These are phyloP conservation scores for Heliopora coerulea DNA, from an alignment of 92 coral and sea anemone genomes.

Conservation along the genomic window DNA sequence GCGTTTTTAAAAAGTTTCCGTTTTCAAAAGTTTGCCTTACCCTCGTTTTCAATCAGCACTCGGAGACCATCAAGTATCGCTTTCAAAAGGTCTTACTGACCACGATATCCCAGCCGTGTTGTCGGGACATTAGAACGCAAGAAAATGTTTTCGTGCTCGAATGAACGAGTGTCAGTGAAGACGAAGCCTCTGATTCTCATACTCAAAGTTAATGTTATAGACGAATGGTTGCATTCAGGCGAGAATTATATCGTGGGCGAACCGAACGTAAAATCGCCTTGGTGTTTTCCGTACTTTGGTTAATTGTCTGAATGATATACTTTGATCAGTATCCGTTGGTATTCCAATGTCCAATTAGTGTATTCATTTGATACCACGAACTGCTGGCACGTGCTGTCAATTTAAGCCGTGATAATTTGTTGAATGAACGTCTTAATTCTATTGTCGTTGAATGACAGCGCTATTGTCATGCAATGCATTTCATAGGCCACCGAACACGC, in stretches of 20 bases:
- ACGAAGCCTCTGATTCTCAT: too few relatives aligned
- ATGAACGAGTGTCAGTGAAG: too few relatives aligned
- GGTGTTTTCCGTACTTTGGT: too few relatives aligned
- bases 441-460: conserved; percentile 30
- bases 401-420: not conserved
- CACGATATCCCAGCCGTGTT: too few relatives aligned
- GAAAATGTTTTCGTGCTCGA: too few relatives aligned
- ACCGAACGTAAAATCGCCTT: not conserved
- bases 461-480: conserved; percentile 17
- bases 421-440: conserved; percentile 17
- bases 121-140: too few relatives aligned
- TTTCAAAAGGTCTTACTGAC: too few relatives aligned
- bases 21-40: too few relatives aligned
- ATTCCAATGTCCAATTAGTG: not conserved
- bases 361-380: not conserved
- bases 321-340: not conserved
- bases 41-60: too few relatives aligned
- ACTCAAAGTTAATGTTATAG: not conserved
- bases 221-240: not conserved
- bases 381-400: conserved; percentile 28
- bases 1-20: too few relatives aligned
- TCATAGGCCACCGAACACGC: conserved; percentile 35
- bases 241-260: not conserved
- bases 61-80: too few relatives aligned
- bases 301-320: too few relatives aligned